Evolutionary conservation across 2,797 vertebrate genomes (phyloP).

Genomic region (Distichodus sexfasciatus): DNA sequence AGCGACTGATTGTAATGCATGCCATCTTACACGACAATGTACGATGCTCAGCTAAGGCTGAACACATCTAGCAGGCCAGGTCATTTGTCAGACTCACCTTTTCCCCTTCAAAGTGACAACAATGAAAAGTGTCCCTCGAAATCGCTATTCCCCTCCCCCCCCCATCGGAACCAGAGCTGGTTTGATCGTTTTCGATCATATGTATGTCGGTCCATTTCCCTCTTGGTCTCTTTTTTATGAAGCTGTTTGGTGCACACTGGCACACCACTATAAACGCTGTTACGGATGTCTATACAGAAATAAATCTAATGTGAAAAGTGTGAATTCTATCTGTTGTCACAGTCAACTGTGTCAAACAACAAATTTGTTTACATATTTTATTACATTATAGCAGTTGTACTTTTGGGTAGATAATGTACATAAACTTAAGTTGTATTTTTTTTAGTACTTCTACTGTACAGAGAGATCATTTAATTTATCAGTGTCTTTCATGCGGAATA

Average conservation of each 20-base stretch:
- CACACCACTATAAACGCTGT: slow-evolving; percentile 77
- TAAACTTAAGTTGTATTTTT: slow-evolving; percentile 77
- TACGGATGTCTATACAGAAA: slow-evolving; percentile 81
- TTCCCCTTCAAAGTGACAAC: slow-evolving; percentile 45
- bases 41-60: slow-evolving; percentile 59
- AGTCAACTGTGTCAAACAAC: slow-evolving; percentile 77
- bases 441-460: slow-evolving; percentile 82
- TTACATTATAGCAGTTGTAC: slow-evolving; percentile 82
- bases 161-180: slow-evolving; percentile 68
- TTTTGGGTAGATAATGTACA: slow-evolving; percentile 82
- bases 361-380: slow-evolving; percentile 85
- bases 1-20: slow-evolving; percentile 79
- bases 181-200: slow-evolving; percentile 66
- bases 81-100: slow-evolving; percentile 54
- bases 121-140: slow-evolving; percentile 40
- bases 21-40: slow-evolving; percentile 69
- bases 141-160: slow-evolving; percentile 25
- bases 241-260: slow-evolving; percentile 71
- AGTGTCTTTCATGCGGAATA: slow-evolving; percentile 73
- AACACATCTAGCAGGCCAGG: slow-evolving; percentile 65
- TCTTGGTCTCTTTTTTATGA: slow-evolving; percentile 77
- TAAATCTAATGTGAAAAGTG: slow-evolving; percentile 80
- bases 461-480: slow-evolving; percentile 75
- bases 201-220: slow-evolving; percentile 75
- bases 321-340: slow-evolving; percentile 81